A percentile compares a stretch with the other conserved stretches of the same genome.
These are phyloP conservation scores for Scaptomyza pallida DNA, from an alignment of 1,140 invertebrate species.

Conservation along the genomic window DNA sequence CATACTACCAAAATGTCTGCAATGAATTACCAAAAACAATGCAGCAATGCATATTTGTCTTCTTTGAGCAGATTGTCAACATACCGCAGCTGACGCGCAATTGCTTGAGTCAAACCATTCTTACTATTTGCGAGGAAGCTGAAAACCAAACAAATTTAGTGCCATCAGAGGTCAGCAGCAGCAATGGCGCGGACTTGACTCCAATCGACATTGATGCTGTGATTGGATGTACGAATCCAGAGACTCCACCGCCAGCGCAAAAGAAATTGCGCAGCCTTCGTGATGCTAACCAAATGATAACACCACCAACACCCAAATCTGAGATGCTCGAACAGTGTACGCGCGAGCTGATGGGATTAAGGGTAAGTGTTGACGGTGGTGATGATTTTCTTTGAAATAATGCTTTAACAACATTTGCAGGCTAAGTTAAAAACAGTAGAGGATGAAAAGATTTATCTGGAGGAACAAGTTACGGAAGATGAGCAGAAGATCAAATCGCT, in stretches of 20 bases:
- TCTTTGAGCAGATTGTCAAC: constrained; percentile 56
- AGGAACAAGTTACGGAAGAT: constrained; percentile 67
- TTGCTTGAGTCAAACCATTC: constrained; percentile 44
- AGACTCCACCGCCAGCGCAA: not conserved
- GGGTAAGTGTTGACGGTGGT: constrained; percentile 32
- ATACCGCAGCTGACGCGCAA: constrained; percentile 38
- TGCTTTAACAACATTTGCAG: constrained; percentile 2
- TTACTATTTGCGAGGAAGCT: constrained; percentile 23
- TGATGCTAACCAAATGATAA: constrained; percentile 13
- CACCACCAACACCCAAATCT: constrained; percentile 69
- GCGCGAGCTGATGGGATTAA: constrained; percentile 59
- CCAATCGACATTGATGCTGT: not conserved
- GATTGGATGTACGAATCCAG: constrained; percentile 2
- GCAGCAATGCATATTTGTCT: constrained; percentile 57
- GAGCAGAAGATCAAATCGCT: constrained; percentile 43
- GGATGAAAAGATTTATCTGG: constrained; percentile 70
- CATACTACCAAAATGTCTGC: constrained; percentile 68
- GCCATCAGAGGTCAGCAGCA: not conserved
- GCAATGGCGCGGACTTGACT: not conserved
- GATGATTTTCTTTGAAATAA: not conserved
- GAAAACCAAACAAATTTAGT: not conserved
- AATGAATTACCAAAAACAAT: constrained; percentile 43
- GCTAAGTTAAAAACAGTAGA: constrained; percentile 63
- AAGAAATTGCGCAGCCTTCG: not conserved
- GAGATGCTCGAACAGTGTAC: constrained; percentile 63